A percentile compares a stretch with the other conserved stretches of the same genome.
These are phyloP conservation scores for Syritta pipiens DNA, from an alignment of 2,888 invertebrate species.

Conservation along the genomic window DNA sequence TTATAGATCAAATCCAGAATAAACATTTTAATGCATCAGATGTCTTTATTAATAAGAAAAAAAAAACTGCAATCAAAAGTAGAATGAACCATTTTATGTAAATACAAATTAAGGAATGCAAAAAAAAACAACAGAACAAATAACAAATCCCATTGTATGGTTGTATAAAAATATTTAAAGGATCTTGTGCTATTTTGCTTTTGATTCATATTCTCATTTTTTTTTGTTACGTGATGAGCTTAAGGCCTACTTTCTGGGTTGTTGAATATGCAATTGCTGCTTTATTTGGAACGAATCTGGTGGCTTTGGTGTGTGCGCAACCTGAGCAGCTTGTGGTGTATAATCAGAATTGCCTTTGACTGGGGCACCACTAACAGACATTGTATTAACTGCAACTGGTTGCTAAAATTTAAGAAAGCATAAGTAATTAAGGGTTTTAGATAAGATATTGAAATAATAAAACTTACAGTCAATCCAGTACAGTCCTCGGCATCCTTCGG, in stretches of 20 bases:
- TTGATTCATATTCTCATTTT: neutral
- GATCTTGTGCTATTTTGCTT: constrained; percentile 8
- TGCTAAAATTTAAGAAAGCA: constrained; percentile 72
- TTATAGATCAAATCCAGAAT: no score
- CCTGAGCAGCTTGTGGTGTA: constrained; percentile 91
- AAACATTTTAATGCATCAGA: no score
- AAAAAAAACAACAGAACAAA: constrained; percentile 42
- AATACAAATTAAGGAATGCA: constrained; percentile 62
- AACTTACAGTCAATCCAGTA: constrained; percentile 85
- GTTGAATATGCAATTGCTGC: constrained; percentile 88
- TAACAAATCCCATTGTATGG: constrained; percentile 31
- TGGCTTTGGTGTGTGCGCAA: constrained; percentile 89
- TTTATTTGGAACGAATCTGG: constrained; percentile 84
- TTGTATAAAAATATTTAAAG: constrained; percentile 58
- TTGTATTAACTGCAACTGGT: constrained; percentile 83
- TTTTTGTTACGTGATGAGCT: neutral
- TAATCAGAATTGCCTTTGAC: constrained; percentile 93
- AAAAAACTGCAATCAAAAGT: neutral
- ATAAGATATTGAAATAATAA: no score
- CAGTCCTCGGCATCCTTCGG: constrained; percentile 86
- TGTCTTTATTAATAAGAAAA: neutral
- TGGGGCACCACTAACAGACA: constrained; percentile 88
- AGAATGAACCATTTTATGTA: neutral
- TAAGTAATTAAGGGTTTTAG: neutral
- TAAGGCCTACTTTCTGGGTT: constrained; percentile 87